Evolutionary conservation across 2,113 vertebrate genomes (phyloP).

Genomic region (Ivindomyrus marchei): DNA sequence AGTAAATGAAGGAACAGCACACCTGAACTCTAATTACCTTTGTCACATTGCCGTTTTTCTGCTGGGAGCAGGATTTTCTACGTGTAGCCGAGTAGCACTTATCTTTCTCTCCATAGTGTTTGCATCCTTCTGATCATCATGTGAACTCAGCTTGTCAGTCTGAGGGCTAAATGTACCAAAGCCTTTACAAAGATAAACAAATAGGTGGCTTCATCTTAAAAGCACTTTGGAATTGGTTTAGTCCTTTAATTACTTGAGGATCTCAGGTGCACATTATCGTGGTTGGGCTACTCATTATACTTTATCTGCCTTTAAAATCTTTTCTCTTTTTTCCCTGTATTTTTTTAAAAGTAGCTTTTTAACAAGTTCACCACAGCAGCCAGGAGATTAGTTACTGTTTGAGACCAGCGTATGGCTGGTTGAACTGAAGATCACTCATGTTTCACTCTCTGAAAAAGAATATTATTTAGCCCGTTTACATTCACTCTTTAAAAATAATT

Average conservation of each 20-base stretch:
- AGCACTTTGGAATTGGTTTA: background rate
- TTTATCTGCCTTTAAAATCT: background rate
- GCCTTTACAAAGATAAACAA: background rate
- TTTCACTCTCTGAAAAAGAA: background rate
- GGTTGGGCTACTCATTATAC: background rate
- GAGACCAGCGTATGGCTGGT: background rate
- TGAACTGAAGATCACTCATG: background rate
- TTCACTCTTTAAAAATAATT: background rate
- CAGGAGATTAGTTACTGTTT: background rate
- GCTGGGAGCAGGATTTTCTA: background rate
- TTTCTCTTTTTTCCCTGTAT: background rate
- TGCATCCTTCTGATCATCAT: background rate
- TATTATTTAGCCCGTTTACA: background rate
- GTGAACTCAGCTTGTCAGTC: background rate
- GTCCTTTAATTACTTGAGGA: background rate
- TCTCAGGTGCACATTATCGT: background rate
- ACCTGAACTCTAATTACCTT: background rate
- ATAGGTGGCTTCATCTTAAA: background rate
- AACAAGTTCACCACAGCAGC: background rate
- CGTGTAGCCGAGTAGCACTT: background rate
- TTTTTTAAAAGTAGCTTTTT: background rate
- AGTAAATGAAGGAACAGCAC: background rate
- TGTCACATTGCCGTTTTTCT: background rate
- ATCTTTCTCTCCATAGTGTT: background rate
- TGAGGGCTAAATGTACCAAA: background rate